phyloP scores from a whole-genome alignment of 2,888 invertebrate genomes.

The Adela reaumurella region DNA sequence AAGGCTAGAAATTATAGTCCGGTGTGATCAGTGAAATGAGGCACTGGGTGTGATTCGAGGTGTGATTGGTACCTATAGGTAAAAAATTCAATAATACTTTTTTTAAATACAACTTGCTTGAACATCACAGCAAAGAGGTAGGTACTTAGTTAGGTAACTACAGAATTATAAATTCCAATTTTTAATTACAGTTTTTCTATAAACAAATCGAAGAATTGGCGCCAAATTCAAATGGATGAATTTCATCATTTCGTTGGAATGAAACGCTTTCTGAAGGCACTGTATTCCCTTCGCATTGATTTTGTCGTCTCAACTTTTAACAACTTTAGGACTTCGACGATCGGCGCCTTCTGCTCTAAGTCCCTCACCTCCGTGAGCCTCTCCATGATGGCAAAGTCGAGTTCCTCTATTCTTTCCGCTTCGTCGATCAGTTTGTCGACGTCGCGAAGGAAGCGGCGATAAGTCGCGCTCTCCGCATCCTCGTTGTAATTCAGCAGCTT shows the following conservation, averaged over 20 bases:
- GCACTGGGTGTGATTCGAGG: no score
- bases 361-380: constrained; percentile 29
- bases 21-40: no score
- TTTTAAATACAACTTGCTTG: no score
- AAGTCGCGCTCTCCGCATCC: constrained; percentile 28
- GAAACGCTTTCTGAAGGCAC: constrained; percentile 33
- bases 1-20: no score
- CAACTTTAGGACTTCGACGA: constrained; percentile 28
- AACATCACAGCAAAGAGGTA: no score
- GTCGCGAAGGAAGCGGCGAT: constrained; percentile 26
- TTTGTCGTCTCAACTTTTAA: constrained; percentile 39
- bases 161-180: no score
- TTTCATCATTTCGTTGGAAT: constrained; percentile 21
- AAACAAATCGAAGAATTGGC: no score
- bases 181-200: no score
- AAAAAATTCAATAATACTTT: no score
- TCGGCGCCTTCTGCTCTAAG: constrained; percentile 30
- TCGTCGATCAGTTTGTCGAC: constrained; percentile 32
- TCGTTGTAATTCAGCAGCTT: constrained; percentile 29
- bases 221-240: constrained; percentile 16
- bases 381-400: constrained; percentile 43
- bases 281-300: constrained; percentile 36
- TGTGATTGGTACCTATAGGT: no score
- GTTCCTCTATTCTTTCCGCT: constrained; percentile 38
- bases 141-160: no score